phyloP scores from a whole-genome alignment of 1,140 invertebrate genomes.

The Tetramorium parvispinum region DNA sequence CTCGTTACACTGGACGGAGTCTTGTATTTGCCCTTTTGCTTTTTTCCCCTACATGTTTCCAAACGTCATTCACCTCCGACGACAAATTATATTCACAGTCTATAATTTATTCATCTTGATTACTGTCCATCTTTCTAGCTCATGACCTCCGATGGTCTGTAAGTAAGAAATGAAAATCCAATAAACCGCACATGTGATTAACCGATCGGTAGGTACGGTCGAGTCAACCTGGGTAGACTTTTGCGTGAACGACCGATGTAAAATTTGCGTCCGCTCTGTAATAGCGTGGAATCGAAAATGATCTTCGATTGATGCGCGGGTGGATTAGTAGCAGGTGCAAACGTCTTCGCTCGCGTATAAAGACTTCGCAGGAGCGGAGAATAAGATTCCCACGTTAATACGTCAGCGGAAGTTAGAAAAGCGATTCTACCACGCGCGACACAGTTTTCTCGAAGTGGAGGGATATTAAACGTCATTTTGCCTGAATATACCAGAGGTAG shows the following conservation, averaged over 20 bases:
- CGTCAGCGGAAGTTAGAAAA: conserved; percentile 1
- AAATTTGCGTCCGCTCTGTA: background rate
- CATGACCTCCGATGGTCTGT: background rate
- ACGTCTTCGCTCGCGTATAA: conserved; percentile 6
- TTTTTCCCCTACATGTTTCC: too few species aligned
- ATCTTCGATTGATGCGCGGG: conserved; percentile 3
- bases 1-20: background rate
- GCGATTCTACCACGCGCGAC: background rate
- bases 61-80: background rate
- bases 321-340: conserved; percentile 1
- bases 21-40: background rate
- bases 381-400: conserved; percentile 16
- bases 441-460: background rate
- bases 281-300: conserved; percentile 14
- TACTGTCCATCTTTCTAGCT: conserved; percentile 31
- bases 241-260: conserved; percentile 9
- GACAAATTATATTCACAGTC: conserved; percentile 5
- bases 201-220: background rate
- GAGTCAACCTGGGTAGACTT: background rate
- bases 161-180: conserved; percentile 47
- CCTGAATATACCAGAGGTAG: background rate
- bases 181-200: conserved; percentile 23
- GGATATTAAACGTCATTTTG: conserved; percentile 36
- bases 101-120: conserved; percentile 49
- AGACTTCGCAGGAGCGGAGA: background rate